Conservation (phyloP, 1,140 invertebrate species). For the Zaprionus ghesquierei region DNA sequence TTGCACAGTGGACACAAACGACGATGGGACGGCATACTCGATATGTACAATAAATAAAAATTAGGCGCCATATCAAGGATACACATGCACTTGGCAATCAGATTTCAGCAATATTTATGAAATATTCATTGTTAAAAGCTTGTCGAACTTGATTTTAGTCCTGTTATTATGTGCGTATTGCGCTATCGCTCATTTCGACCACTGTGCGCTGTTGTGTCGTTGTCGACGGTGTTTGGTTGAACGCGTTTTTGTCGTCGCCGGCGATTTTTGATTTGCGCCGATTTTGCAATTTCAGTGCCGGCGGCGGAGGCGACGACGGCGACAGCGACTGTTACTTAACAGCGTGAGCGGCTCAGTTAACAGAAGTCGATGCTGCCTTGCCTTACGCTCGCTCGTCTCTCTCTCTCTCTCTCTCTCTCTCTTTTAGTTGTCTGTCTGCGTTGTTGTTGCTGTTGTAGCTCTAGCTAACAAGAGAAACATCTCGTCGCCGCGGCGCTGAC, state of each 20-base stretch:
- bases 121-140: background rate
- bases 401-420: constrained; percentile 5
- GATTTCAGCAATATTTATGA: background rate
- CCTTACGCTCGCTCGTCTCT: constrained; percentile 21
- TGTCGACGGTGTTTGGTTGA: constrained; percentile 34
- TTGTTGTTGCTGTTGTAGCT: background rate
- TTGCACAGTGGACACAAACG: constrained; percentile 44
- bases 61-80: background rate
- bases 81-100: background rate
- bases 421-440: background rate
- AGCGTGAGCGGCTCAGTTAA: constrained; percentile 31
- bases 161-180: background rate
- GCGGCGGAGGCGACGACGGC: constrained; percentile 22
- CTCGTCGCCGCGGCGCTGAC: background rate
- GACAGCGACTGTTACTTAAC: constrained; percentile 52
- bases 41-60: background rate
- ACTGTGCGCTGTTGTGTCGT: constrained; percentile 38
- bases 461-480: too few relatives aligned
- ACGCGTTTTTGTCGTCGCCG: constrained; percentile 75
- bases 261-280: constrained; percentile 72
- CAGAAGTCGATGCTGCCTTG: constrained; percentile 8
- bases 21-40: background rate
- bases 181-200: constrained; percentile 1
- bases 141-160: background rate
- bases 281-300: constrained; percentile 72